These are phyloP conservation scores for Kradibia gibbosae DNA, from an alignment of 1,140 invertebrate species.

Conservation along the genomic window DNA sequence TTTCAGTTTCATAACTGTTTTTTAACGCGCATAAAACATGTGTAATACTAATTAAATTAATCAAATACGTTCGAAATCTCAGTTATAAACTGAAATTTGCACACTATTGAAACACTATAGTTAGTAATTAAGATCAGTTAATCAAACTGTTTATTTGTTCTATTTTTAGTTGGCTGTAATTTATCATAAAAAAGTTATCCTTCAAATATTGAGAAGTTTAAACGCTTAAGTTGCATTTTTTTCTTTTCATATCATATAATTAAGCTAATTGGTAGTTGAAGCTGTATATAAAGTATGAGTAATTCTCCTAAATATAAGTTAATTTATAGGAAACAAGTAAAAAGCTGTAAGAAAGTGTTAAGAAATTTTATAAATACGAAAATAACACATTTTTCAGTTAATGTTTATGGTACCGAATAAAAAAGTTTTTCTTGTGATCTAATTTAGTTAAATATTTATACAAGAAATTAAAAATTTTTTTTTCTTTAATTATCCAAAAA, in stretches of 20 bases:
- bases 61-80: not conserved
- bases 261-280: not conserved
- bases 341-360: no score
- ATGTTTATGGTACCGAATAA: no score
- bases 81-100: not conserved
- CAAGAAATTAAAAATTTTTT: no score
- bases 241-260: not conserved
- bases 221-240: not conserved
- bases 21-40: not conserved
- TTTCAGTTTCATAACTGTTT: not conserved
- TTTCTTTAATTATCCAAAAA: no score
- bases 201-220: not conserved
- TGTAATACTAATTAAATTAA: not conserved
- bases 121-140: not conserved
- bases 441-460: no score
- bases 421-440: no score
- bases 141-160: conserved; percentile 10
- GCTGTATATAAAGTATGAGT: not conserved
- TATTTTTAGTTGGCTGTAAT: conserved; percentile 7
- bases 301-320: no score
- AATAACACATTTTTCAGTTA: no score
- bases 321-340: no score
- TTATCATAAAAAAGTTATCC: conserved; percentile 7
- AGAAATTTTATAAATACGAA: no score
- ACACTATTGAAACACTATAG: not conserved